Evolutionary conservation across 2,113 vertebrate species (phyloP).

Genomic region (Marmota flaviventris): DNA sequence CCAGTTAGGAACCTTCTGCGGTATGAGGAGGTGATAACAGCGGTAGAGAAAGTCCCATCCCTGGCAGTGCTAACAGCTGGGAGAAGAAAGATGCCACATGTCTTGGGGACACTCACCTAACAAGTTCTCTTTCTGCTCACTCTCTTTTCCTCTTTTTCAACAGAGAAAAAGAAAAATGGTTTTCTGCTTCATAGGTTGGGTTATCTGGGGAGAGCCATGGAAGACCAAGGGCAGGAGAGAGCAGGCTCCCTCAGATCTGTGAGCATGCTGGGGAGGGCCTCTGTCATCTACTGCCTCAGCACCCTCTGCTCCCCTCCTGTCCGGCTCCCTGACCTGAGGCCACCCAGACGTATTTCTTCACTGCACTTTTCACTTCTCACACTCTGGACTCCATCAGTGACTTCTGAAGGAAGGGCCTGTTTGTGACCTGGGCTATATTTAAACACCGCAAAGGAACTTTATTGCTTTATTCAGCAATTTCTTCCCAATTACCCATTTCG

Average conservation of each 20-base stretch:
- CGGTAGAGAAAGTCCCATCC: not conserved
- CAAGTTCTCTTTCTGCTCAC: not conserved
- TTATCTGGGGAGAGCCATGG: not conserved
- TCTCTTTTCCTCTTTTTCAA: not conserved
- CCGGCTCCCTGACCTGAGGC: not conserved
- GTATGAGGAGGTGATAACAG: not conserved
- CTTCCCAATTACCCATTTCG: slow-evolving; percentile 46
- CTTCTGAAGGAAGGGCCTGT: slow-evolving; percentile 2
- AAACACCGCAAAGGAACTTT: not conserved
- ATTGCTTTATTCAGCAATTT: slow-evolving; percentile 25
- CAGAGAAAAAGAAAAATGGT: not conserved
- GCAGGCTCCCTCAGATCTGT: not conserved
- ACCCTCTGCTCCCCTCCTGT: not conserved
- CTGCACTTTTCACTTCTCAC: not conserved
- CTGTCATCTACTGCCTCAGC: rapidly evolving
- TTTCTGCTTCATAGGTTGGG: not conserved
- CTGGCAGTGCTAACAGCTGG: not conserved
- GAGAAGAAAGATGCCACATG: not conserved
- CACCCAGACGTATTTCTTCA: not conserved
- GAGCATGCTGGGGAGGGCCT: rapidly evolving
- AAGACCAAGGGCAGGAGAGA: not conserved
- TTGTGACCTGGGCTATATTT: not conserved
- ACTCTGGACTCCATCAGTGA: not conserved
- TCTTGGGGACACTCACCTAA: not conserved
- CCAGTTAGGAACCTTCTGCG: not conserved